Conservation (phyloP, 2,113 vertebrate genomes). For the Chamaetylas fuelleborni region DNA sequence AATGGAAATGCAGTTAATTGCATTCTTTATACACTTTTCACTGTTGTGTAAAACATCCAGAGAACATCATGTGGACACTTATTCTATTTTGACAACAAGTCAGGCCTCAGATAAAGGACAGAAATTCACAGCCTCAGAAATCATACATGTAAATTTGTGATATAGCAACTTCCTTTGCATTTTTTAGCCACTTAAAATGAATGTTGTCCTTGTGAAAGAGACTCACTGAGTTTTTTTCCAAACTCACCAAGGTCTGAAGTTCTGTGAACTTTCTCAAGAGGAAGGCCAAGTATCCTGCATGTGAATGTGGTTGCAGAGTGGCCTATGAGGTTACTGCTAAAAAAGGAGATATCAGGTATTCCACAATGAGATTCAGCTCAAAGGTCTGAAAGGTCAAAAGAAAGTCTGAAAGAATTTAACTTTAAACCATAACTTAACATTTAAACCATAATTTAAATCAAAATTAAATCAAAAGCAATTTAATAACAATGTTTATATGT, state of each 20-base stretch:
- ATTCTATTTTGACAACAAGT: not conserved
- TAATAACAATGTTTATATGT: not conserved
- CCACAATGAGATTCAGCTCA: not conserved
- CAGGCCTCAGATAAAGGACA: not conserved
- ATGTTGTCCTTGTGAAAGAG: not conserved
- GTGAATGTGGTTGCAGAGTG: fast-evolving
- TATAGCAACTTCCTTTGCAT: not conserved
- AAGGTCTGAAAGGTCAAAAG: not conserved
- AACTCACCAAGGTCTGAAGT: not conserved
- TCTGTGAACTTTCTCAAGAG: not conserved
- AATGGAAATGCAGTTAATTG: not conserved
- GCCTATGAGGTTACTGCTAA: not conserved
- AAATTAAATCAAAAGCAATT: not conserved
- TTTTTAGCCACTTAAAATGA: not conserved
- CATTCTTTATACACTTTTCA: not conserved
- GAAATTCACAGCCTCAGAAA: not conserved
- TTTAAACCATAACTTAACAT: not conserved
- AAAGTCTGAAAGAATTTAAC: not conserved
- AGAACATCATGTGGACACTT: not conserved
- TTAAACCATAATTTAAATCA: not conserved
- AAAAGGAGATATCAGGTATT: not conserved
- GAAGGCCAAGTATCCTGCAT: not conserved
- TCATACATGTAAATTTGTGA: not conserved
- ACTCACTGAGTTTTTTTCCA: not conserved
- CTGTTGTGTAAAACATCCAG: not conserved